Evolutionary conservation across 1,140 invertebrate genomes (phyloP), one percentile per base, ranked within the genome.

Genomic region (Macrostomum lignano): DNA sequence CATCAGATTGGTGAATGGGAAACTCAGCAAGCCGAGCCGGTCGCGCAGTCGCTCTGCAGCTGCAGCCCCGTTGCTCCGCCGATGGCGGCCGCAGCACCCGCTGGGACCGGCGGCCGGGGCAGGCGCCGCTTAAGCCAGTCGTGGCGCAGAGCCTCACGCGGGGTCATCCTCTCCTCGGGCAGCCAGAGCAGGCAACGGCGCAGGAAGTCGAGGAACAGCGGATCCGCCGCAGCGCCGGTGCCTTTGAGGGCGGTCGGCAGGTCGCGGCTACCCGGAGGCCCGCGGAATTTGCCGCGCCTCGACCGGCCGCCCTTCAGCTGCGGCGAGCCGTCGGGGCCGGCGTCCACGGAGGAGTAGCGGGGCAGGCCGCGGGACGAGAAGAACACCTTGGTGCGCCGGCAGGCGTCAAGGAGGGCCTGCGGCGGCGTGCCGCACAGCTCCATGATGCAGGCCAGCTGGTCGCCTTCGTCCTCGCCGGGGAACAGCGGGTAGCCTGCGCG

Each of bases 171-270:
- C 32, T 68, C 65, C 17, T 76, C 70, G 2, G 86, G 84, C 61
- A 91, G 81, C 84, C 82, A 93, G 42, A 86, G 77, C 17, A 94
- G 62, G 54, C 82, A 91, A 29, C 73, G 65, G 42, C 73, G 70
- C 46, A 98, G 74, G 57, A 98, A 98, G 60, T 96, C 86, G 31
- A 93, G 65, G 58, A 98, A 98, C 10, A 17, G 13, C 6, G 13
- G 14, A 32, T 81, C 75, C 38, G 55, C 50, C 38, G 44, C 48
- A 58, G 79, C 81, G 37, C 44, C 48, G 58, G 79, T 81, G 26
- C 73, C 51, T 38, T 52, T 53, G 6, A 57, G 35, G 0, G 77
- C 77, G 25, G 67, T 67, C 38, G 71, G 68, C 30, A 84, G 67
- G 36, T 73, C 69, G 52, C 75, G 74, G 2, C 75, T 76, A 10